phyloP scores from a whole-genome alignment of 2,888 invertebrate genomes.

The Selenia dentaria region DNA sequence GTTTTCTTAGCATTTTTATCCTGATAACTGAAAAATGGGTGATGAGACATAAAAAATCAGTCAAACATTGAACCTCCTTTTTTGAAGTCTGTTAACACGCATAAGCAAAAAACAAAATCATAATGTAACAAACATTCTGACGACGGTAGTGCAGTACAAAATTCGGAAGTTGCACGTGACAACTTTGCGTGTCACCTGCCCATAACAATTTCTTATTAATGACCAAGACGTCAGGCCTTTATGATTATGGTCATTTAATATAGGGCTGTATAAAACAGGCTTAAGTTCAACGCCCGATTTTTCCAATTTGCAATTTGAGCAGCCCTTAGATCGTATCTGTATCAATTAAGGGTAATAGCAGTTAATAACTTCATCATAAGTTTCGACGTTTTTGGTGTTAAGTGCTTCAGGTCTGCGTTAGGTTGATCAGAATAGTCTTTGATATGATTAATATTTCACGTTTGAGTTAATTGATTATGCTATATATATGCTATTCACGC shows the following conservation, averaged over 20 bases:
- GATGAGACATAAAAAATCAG: too few relatives aligned
- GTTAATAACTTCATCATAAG: conserved; percentile 81
- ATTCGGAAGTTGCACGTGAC: neutral
- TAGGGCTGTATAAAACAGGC: conserved; percentile 10
- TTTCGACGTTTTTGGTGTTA: conserved; percentile 66
- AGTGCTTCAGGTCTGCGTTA: neutral
- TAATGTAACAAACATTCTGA: too few relatives aligned
- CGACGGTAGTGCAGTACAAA: too few relatives aligned
- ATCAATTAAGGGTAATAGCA: conserved; percentile 81
- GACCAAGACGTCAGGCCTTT: conserved; percentile 14
- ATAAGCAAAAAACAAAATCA: too few relatives aligned
- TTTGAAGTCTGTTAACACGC: too few relatives aligned
- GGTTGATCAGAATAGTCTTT: too few relatives aligned
- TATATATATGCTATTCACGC: too few relatives aligned
- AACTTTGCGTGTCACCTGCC: conserved; percentile 14
- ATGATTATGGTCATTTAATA: conserved; percentile 21
- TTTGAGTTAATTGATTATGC: too few relatives aligned
- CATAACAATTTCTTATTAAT: conserved; percentile 21
- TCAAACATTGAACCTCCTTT: too few relatives aligned
- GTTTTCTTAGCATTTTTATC: too few relatives aligned
- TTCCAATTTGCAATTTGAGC: conserved; percentile 58
- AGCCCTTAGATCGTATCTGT: conserved; percentile 73
- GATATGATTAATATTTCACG: too few relatives aligned
- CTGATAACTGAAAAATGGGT: too few relatives aligned
- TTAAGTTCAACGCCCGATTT: conserved; percentile 15